Evolutionary conservation across 2,888 invertebrate species (phyloP).

Genomic region (Gisinianus flammeolus): DNA sequence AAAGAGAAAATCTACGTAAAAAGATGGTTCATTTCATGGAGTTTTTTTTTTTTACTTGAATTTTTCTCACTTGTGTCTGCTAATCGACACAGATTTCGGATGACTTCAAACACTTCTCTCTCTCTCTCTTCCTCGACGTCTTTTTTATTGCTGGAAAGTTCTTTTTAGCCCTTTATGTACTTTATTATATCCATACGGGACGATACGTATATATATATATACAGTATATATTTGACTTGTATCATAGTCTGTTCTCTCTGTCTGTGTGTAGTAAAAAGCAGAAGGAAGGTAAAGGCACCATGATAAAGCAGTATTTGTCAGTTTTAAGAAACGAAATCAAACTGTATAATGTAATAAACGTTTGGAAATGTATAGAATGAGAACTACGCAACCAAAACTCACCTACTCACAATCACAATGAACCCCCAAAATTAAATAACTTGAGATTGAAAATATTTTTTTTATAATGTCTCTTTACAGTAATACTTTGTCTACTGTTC

Average conservation of each 20-base stretch:
- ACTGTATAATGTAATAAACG: neutral
- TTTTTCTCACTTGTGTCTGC: conserved; percentile 8
- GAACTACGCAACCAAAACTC: no score
- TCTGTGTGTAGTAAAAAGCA: neutral
- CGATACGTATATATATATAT: neutral
- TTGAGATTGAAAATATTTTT: no score
- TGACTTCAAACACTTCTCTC: conserved; percentile 19
- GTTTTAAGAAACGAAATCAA: neutral
- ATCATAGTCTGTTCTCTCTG: neutral
- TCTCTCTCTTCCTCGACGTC: neutral
- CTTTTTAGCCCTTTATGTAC: neutral
- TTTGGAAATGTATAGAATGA: no score
- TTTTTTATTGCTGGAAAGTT: neutral
- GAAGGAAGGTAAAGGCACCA: neutral
- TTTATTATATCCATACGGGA: neutral
- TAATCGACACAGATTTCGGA: conserved; percentile 20
- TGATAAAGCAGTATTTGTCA: neutral
- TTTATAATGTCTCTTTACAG: no score
- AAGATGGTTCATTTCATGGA: neutral
- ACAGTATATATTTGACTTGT: neutral
- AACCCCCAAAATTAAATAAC: no score
- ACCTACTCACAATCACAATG: no score
- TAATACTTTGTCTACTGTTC: no score
- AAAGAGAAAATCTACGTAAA: neutral
- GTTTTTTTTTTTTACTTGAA: neutral